Evolutionary conservation across 2,113 vertebrate species (phyloP).

Genomic region (Chloroceryle aenea): DNA sequence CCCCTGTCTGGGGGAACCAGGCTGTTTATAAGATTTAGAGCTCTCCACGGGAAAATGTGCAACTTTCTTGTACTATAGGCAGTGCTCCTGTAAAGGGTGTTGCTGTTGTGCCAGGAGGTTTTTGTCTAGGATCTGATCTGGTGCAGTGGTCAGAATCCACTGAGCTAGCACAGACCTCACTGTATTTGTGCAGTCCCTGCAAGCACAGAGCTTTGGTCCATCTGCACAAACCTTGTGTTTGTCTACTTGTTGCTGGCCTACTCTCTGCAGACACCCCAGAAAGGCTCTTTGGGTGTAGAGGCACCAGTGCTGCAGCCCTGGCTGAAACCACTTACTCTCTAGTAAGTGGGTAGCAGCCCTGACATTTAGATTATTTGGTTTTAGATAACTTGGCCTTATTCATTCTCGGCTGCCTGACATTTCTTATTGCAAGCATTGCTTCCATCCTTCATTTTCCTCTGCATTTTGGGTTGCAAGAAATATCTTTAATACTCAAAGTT

Average conservation of each 20-base stretch:
- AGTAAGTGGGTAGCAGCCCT: not conserved
- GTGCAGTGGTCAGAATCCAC: not conserved
- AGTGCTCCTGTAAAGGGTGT: not conserved
- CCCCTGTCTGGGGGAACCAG: fast-evolving
- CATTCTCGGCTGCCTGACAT: not conserved
- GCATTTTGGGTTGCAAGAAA: not conserved
- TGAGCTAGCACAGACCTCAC: fast-evolving
- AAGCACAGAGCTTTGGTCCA: not conserved
- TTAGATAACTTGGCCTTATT: not conserved
- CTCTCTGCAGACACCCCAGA: not conserved
- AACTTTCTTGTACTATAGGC: not conserved
- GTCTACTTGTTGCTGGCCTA: fast-evolving
- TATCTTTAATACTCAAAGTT: not conserved
- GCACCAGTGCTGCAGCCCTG: fast-evolving
- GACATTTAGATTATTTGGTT: not conserved
- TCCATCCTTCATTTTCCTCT: not conserved
- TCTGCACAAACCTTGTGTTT: not conserved
- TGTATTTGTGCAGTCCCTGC: fast-evolving
- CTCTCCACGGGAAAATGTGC: not conserved
- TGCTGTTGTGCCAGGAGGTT: not conserved
- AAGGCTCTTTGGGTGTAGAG: not conserved
- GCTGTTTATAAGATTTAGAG: not conserved
- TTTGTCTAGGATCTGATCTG: not conserved
- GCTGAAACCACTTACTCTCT: not conserved
- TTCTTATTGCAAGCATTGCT: not conserved